Conservation (phyloP, 2,888 invertebrate genomes). For the Noctua janthe region DNA sequence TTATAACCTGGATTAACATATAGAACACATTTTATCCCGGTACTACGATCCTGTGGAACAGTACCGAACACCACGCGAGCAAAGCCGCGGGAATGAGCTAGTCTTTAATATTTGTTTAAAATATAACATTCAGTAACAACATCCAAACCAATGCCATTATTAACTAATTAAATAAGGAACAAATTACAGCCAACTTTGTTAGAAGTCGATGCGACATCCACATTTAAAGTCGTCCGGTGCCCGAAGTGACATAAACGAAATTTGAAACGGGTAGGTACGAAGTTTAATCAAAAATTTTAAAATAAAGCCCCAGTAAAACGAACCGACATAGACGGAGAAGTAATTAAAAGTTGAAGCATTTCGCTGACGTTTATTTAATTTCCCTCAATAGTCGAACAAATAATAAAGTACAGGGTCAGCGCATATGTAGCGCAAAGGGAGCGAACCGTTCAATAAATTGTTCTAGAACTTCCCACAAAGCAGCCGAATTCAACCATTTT, state of each 20-base stretch:
- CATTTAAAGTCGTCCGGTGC: slow-evolving; percentile 35
- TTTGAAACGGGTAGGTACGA: slow-evolving; percentile 55
- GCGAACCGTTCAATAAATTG: slow-evolving; percentile 72
- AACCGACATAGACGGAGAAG: slow-evolving; percentile 68
- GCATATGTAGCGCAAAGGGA: slow-evolving; percentile 64
- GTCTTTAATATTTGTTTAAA: too few relatives aligned
- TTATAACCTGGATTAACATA: too few relatives aligned
- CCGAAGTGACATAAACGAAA: slow-evolving; percentile 55
- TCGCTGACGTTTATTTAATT: slow-evolving; percentile 76
- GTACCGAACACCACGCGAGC: too few relatives aligned
- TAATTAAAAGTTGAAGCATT: slow-evolving; percentile 76
- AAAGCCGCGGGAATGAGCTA: too few relatives aligned
- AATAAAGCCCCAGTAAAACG: slow-evolving; percentile 66
- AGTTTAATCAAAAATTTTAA: slow-evolving; percentile 67
- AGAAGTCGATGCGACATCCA: slow-evolving; percentile 53
- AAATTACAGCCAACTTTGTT: slow-evolving; percentile 39
- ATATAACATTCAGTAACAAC: neutral
- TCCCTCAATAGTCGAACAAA: slow-evolving; percentile 71
- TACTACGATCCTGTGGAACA: too few relatives aligned
- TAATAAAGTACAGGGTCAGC: slow-evolving; percentile 74
- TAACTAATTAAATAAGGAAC: slow-evolving; percentile 35
- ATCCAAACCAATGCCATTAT: slow-evolving; percentile 12
- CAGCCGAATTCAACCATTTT: slow-evolving; percentile 69
- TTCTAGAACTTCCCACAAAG: slow-evolving; percentile 71
- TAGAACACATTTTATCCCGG: too few relatives aligned